These are phyloP conservation scores for Nudaria mundana DNA, from an alignment of 2,888 invertebrate genomes.

Conservation along the genomic window DNA sequence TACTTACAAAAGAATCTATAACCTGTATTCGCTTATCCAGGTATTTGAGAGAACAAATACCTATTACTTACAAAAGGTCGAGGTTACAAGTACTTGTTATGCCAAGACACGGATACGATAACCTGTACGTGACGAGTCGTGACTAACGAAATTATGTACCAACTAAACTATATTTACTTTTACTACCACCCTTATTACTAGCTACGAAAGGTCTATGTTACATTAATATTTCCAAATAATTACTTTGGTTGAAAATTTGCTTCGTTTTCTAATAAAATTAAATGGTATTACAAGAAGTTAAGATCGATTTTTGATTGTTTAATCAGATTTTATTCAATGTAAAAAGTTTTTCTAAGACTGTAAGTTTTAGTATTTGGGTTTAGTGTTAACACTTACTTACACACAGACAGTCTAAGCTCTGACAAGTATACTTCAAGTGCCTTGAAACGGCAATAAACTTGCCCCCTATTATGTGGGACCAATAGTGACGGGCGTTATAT, in stretches of 20 bases:
- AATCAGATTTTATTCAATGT: conserved; percentile 20
- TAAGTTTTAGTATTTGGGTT: too few relatives aligned
- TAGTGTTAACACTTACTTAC: too few relatives aligned
- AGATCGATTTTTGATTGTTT: conserved; percentile 15
- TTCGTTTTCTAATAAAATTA: conserved; percentile 15
- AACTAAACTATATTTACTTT: conserved; percentile 21
- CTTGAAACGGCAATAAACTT: too few relatives aligned
- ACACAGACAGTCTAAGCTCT: too few relatives aligned
- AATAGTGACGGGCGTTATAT: too few relatives aligned
- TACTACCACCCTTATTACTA: conserved; percentile 13
- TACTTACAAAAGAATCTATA: conserved; percentile 15
- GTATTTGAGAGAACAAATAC: conserved; percentile 33
- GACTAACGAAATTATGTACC: conserved; percentile 43
- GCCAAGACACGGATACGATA: conserved; percentile 48
- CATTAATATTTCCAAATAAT: neutral
- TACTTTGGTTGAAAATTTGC: conserved; percentile 20
- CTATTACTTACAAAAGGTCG: conserved; percentile 37
- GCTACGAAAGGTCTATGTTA: conserved; percentile 25
- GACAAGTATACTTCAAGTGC: too few relatives aligned
- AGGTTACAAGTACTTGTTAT: conserved; percentile 53
- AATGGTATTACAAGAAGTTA: conserved; percentile 16
- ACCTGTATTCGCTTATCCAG: conserved; percentile 25
- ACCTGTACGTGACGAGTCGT: conserved; percentile 50
- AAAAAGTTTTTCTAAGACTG: conserved; percentile 33
- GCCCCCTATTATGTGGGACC: too few relatives aligned